phyloP scores from a whole-genome alignment of 1,140 invertebrate species.

The Drosophila paulistorum region DNA sequence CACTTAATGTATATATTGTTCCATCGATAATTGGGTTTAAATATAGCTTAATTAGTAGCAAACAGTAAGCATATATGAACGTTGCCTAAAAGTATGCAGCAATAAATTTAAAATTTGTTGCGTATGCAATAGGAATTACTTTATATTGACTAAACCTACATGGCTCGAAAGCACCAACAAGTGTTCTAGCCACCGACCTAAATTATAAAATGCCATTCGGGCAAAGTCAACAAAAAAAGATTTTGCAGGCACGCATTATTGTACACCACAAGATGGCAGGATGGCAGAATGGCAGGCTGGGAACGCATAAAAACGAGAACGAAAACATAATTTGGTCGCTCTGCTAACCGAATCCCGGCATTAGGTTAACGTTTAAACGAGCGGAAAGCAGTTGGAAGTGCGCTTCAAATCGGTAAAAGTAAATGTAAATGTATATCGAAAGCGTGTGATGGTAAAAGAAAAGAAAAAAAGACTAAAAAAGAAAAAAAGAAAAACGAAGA shows the following conservation, averaged over 20 bases:
- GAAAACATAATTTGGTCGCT: conserved; percentile 47
- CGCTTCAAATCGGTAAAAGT: conserved; percentile 61
- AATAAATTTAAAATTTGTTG: background rate
- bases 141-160: background rate
- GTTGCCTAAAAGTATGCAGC: conserved; percentile 3
- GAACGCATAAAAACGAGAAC: conserved; percentile 34
- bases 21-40: no score
- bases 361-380: conserved; percentile 44
- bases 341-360: conserved; percentile 24
- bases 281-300: background rate
- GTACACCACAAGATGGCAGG: background rate
- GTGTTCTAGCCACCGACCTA: background rate
- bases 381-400: conserved; percentile 54
- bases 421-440: conserved; percentile 61
- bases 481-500: conserved; percentile 2
- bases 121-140: background rate
- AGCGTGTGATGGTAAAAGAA: conserved; percentile 11
- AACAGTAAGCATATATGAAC: no score
- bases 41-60: no score
- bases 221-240: conserved; percentile 7
- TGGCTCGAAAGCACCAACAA: background rate
- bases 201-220: conserved; percentile 7
- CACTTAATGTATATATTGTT: no score
- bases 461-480: background rate
- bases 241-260: conserved; percentile 5